Base-by-base conservation (phyloP, 1,140 invertebrate species). In the Acromyrmex echinatior region DNA sequence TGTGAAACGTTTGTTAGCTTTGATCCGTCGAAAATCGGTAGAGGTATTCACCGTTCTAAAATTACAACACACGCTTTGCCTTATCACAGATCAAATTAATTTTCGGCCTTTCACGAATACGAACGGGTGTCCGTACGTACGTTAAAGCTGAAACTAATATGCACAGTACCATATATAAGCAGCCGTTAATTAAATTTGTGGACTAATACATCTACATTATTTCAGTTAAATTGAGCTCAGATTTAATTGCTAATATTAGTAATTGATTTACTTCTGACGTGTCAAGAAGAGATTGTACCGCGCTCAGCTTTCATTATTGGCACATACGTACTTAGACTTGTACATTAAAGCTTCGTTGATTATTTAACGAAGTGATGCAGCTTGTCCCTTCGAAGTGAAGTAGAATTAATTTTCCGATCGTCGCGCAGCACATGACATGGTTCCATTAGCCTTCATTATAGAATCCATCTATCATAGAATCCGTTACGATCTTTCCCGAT, bases 1-100 rank as follows among this genome's bases (percentile, higher is more conserved):
- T 84, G 80, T 62, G 80, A 76, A 84, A 84, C 56, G 60, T 76
- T 84, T 73, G 80, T 73, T 82, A 25, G 70, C 80, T 84, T 84
- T 84, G 80, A 82, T 82, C 68, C 25, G 56, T 49, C 80, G 70
- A 84, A 84, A 84, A 76, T 35, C 70, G 56, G 53, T 49, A 35
- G 16, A 39, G 56, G 5, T 84, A 51, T 62, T 63, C 70, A 35
- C 39, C 80, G 70, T 62, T 84, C 70, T 74, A 84, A 84, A 84
- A 84, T 84, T 76, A 84, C 70, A 63, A 39, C 68, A 16, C 25
- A 53, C 68, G 31, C 56, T 56, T 2, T 10, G 18, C 31, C 80
- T 84, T 84, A 84, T 84, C 80, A 58, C 39, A 21, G 70, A 76
- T 76, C 56, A 74, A 84, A 84, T 84, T 84, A 71, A 76, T 84